Evolutionary conservation across 1,140 invertebrate species (phyloP).

Genomic region (Centruroides sculpturatus): DNA sequence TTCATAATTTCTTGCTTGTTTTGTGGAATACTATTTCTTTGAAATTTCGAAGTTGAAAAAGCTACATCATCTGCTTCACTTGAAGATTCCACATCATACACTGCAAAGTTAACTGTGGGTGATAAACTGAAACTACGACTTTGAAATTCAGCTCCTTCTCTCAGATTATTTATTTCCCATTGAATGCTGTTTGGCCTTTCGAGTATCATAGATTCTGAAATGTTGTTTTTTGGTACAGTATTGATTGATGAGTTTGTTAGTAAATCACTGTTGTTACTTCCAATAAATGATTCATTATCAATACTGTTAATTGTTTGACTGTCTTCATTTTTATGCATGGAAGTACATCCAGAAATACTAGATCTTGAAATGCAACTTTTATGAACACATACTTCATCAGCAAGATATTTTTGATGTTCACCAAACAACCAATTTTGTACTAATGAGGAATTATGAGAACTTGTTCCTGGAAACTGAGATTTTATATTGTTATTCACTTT

Average conservation of each 20-base stretch:
- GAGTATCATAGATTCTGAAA: conserved; percentile 3
- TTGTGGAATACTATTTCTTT: conserved; percentile 5
- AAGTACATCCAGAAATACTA: not conserved
- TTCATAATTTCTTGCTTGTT: conserved; percentile 2
- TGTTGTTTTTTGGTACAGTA: not conserved
- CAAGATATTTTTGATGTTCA: conserved; percentile 5
- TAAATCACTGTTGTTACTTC: conserved; percentile 5
- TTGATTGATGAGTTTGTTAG: too few species aligned
- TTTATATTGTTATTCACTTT: too few species aligned
- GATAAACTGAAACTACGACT: conserved; percentile 9
- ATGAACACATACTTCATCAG: conserved; percentile 5
- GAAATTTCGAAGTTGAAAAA: not conserved
- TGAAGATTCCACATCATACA: conserved; percentile 11
- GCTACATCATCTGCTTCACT: conserved; percentile 7
- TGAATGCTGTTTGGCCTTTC: conserved; percentile 7
- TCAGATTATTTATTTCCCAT: conserved; percentile 5
- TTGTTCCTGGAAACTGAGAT: too few species aligned
- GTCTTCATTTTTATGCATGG: conserved; percentile 1
- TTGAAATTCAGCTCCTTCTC: conserved; percentile 2
- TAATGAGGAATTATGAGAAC: not conserved
- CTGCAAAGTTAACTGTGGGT: conserved; percentile 10
- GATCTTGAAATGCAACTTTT: conserved; percentile 1
- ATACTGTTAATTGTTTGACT: too few species aligned
- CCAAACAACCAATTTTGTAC: not conserved
- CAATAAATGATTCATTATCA: too few species aligned